Evolutionary conservation across 2,797 vertebrate genomes (phyloP), one percentile per base, ranked within the genome.

Genomic region (Podarcis lilfordi): DNA sequence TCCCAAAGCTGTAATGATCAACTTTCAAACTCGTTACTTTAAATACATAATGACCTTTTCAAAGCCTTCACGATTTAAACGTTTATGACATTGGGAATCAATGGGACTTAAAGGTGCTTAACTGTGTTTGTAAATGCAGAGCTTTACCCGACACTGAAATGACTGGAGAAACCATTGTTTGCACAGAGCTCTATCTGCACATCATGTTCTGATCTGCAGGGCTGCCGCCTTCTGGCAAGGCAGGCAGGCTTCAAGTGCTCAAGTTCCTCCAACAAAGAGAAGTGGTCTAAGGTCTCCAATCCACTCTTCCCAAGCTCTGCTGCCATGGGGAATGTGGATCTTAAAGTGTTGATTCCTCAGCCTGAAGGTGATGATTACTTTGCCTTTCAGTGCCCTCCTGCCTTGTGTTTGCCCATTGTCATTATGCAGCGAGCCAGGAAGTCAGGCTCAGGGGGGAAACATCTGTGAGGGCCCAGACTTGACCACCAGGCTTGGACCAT

Each of bases 31-130:
- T 84, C 87, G 71, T 84, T 84, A 84, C 45, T 74, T 80, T 29
- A 88, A 88, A 88, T 43, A 84, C 6, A 40, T 84, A 88, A 88
- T 88, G 68, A 80, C 50, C 23, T 80, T 74, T 71, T 80, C 71
- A 66, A 80, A 89, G 37, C 68, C 78, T 85, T 85, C 76, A 85
- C 5, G 19, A 50, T 74, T 19, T 74, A 84, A 89, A 72, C 45
- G 68, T 45, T 85, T 80, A 80, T 64, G 68, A 80, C 37, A 75
- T 64, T 85, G 82, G 50, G 83, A 85, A 89, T 85, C 82, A 85
- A 85, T 85, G 82, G 69, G 68, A 89, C 71, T 85, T 74, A 89
- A 72, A 32, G 55, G 69, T 74, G 68, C 68, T 85, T 80, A 71
- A 45, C 55, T 43, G 25, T 32, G 4, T 40, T 74, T 89, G 32